These are phyloP conservation scores for Crocidura indochinensis DNA, from an alignment of 2,797 vertebrate genomes.

Conservation along the genomic window DNA sequence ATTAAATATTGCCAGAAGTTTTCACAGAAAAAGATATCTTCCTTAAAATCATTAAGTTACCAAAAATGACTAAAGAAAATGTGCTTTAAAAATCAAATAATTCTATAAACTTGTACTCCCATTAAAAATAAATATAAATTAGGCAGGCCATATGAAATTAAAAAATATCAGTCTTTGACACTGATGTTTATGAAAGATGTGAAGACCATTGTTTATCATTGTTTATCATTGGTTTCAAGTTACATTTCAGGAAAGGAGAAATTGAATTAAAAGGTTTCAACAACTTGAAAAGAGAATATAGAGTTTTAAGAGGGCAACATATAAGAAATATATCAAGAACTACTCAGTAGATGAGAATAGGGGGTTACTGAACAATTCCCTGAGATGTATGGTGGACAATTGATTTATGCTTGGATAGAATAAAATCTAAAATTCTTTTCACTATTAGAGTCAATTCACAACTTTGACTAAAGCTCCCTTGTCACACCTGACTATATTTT, in stretches of 20 bases:
- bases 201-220: not conserved
- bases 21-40: not conserved
- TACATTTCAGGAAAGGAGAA: constrained; percentile 1
- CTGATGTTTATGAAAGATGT: not conserved
- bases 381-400: no score
- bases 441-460: no score
- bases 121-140: not conserved
- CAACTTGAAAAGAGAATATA: no score
- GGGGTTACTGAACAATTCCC: no score
- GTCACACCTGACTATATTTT: no score
- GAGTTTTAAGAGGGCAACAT: no score
- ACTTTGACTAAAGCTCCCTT: no score
- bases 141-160: not conserved
- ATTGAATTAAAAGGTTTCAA: not conserved
- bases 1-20: no score
- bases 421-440: no score
- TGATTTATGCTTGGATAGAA: no score
- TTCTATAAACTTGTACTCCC: not conserved
- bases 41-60: not conserved
- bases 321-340: no score
- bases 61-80: not conserved
- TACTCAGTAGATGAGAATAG: no score
- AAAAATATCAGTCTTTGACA: not conserved
- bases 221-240: not conserved
- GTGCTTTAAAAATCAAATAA: not conserved